phyloP scores from a whole-genome alignment of 1,140 invertebrate genomes.

The Atta colombica region DNA sequence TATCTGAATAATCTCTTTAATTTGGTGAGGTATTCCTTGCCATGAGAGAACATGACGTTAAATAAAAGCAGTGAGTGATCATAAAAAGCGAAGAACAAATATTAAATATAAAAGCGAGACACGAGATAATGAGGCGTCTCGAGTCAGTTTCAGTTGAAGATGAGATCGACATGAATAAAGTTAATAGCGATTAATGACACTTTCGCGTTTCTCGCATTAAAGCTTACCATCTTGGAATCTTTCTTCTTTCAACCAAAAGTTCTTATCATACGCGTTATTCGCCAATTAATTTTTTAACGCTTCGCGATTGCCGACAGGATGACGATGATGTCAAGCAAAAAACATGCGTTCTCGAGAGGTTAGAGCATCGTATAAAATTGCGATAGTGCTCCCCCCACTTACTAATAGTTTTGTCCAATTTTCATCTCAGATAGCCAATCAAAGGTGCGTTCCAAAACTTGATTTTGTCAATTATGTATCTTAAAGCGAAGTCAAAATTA shows the following conservation, averaged over 20 bases:
- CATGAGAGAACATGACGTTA: not conserved
- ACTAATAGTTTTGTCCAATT: not conserved
- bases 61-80: not conserved
- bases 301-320: not conserved
- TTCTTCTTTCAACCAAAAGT: not conserved
- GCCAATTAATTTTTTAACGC: not conserved
- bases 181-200: not conserved
- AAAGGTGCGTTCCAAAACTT: too few relatives aligned
- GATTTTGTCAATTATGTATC: too few relatives aligned
- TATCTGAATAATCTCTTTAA: too few relatives aligned
- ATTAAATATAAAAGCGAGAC: not conserved
- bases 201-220: not conserved
- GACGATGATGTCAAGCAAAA: too few relatives aligned
- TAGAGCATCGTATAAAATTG: not conserved
- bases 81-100: not conserved
- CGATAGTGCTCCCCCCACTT: not conserved
- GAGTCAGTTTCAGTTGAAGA: not conserved
- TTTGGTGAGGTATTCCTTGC: not conserved
- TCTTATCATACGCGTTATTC: not conserved
- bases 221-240: conserved; percentile 25
- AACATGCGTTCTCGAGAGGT: not conserved
- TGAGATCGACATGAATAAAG: not conserved
- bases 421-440: not conserved
- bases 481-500: not conserved
- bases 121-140: not conserved